Evolutionary conservation across 2,797 vertebrate genomes (phyloP).

Genomic region (Salarias fasciatus): DNA sequence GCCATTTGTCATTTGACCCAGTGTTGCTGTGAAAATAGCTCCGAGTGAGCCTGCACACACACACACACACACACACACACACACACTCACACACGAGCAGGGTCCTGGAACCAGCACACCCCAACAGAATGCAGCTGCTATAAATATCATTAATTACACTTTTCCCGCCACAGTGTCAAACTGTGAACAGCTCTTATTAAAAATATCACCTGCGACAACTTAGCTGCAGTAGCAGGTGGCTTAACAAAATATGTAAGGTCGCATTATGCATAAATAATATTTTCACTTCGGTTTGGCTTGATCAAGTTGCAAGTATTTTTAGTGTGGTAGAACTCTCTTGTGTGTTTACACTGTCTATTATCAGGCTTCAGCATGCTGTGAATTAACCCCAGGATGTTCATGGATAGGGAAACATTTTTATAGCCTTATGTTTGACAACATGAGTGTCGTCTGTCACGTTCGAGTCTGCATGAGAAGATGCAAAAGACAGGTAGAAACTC

Average conservation of each 20-base stretch:
- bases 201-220: conserved; percentile 6
- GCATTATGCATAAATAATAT: background rate
- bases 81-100: conserved; percentile 7
- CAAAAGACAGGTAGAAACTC: too few species aligned
- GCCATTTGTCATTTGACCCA: background rate
- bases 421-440: too few species aligned
- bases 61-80: too few species aligned
- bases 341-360: too few species aligned
- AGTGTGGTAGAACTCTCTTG: too few species aligned
- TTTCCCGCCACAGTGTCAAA: conserved; percentile 8
- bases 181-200: conserved; percentile 15
- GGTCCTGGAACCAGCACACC: background rate
- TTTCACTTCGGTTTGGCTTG: background rate
- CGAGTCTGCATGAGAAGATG: too few species aligned
- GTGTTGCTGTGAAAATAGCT: background rate
- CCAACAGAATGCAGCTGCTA: conserved; percentile 15
- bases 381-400: too few species aligned
- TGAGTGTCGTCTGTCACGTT: too few species aligned
- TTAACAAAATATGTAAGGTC: conserved; percentile 1
- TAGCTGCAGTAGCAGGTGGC: conserved; percentile 5
- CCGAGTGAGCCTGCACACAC: background rate
- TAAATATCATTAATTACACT: conserved; percentile 20
- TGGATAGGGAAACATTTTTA: too few species aligned
- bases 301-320: too few species aligned
- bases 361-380: too few species aligned